Conservation (phyloP, 2,888 invertebrate genomes). For the Cordilura impudica region DNA sequence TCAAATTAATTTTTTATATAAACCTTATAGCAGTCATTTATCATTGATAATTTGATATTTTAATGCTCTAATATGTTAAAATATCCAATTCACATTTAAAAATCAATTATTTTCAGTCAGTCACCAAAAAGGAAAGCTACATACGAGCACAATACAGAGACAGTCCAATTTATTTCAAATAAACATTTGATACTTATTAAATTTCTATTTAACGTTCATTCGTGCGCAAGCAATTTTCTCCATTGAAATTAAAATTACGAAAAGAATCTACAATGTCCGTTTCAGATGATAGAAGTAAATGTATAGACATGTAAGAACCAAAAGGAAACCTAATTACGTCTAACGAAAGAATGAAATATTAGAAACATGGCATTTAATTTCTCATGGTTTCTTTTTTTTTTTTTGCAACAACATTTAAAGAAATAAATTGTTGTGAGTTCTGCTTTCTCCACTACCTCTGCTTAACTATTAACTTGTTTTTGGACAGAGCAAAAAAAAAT, state of each 20-base stretch:
- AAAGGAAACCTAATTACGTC: background rate
- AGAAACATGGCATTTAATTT: background rate
- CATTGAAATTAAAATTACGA: background rate
- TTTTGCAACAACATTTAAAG: background rate
- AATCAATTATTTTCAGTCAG: conserved; percentile 23
- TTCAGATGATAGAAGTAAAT: background rate
- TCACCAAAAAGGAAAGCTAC: background rate
- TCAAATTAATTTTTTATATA: no score
- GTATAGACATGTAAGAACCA: background rate
- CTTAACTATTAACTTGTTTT: no score
- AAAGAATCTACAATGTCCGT: background rate
- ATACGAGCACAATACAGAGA: background rate
- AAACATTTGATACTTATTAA: background rate
- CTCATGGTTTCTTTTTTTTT: background rate
- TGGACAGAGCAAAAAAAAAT: background rate
- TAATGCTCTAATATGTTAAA: no score
- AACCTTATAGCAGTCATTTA: no score
- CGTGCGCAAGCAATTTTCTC: background rate
- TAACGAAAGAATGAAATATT: background rate
- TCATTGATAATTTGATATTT: no score
- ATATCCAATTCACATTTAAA: conserved; percentile 10
- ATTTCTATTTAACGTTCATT: background rate
- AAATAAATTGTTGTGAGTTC: background rate
- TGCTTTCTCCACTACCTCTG: background rate
- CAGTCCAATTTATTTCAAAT: background rate